Percentiles rank a stretch among this genome's conserved stretches.
Conservation (phyloP, 1,140 invertebrate genomes). For the Euura saliciscinereae region DNA sequence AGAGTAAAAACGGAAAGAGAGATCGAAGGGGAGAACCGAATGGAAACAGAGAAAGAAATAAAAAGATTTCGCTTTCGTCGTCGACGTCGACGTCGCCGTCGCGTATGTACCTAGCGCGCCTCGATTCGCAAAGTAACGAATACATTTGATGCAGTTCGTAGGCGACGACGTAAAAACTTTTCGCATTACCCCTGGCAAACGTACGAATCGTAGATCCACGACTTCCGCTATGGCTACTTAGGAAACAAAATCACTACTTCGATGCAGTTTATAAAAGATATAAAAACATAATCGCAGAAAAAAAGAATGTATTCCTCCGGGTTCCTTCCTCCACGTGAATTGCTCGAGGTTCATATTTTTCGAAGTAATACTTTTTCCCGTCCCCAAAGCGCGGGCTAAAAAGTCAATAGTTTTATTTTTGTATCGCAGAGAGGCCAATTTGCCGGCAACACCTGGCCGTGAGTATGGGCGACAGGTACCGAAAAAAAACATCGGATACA, state of each 20-base stretch:
- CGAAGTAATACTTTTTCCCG: no score
- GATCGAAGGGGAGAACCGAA: not conserved
- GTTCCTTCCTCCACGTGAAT: no score
- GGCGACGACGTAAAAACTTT: slow-evolving; percentile 23
- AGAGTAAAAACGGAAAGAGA: slow-evolving; percentile 1
- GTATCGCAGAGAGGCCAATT: not conserved
- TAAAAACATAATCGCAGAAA: not conserved
- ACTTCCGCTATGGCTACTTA: not conserved
- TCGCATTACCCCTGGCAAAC: slow-evolving; percentile 24
- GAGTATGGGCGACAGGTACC: not conserved
- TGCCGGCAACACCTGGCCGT: not conserved
- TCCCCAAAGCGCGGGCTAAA: no score
- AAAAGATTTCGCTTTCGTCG: slow-evolving; percentile 2
- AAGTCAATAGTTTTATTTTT: slow-evolving; percentile 4
- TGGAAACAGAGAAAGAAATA: not conserved
- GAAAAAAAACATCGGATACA: not conserved
- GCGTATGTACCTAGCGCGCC: slow-evolving; percentile 4
- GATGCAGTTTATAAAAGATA: not conserved
- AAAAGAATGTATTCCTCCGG: not conserved
- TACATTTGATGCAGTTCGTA: not conserved
- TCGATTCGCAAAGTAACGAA: slow-evolving; percentile 4
- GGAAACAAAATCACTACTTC: not conserved
- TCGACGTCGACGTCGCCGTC: not conserved
- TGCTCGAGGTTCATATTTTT: no score
- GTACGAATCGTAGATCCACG: not conserved